Conservation (phyloP, 1,140 invertebrate genomes). For the Ectropis grisescens region DNA sequence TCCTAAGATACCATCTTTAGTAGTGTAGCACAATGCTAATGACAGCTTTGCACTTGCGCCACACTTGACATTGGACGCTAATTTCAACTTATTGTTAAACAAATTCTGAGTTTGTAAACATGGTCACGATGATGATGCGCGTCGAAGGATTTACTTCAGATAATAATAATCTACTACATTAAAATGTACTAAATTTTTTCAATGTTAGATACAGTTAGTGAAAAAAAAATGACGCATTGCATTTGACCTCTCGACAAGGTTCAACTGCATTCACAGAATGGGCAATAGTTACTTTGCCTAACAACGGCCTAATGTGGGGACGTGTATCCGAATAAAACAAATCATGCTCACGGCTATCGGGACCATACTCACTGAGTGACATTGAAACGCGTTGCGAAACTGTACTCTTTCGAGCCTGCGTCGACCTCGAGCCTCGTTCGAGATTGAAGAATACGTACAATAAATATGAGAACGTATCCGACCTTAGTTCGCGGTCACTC, state of each 20-base stretch:
- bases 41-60: constrained; percentile 10
- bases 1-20: too few relatives aligned
- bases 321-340: constrained; percentile 4
- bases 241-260: too few relatives aligned
- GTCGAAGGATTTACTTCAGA: not conserved
- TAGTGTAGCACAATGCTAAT: constrained; percentile 10
- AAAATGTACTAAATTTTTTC: too few relatives aligned
- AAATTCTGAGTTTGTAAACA: constrained; percentile 2
- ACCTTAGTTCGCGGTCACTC: constrained; percentile 58
- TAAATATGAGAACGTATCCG: constrained; percentile 64
- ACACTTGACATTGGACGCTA: constrained; percentile 13
- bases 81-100: constrained; percentile 4
- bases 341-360: constrained; percentile 17
- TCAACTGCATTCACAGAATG: too few relatives aligned
- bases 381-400: constrained; percentile 65
- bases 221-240: too few relatives aligned
- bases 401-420: constrained; percentile 57
- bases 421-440: constrained; percentile 37
- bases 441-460: constrained; percentile 65
- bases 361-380: constrained; percentile 47
- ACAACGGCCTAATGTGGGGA: too few relatives aligned
- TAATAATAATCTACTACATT: too few relatives aligned
- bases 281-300: too few relatives aligned
- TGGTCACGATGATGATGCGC: not conserved
- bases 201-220: too few relatives aligned